Conservation (phyloP, 1,140 invertebrate genomes). For the Drosophila willistoni region DNA sequence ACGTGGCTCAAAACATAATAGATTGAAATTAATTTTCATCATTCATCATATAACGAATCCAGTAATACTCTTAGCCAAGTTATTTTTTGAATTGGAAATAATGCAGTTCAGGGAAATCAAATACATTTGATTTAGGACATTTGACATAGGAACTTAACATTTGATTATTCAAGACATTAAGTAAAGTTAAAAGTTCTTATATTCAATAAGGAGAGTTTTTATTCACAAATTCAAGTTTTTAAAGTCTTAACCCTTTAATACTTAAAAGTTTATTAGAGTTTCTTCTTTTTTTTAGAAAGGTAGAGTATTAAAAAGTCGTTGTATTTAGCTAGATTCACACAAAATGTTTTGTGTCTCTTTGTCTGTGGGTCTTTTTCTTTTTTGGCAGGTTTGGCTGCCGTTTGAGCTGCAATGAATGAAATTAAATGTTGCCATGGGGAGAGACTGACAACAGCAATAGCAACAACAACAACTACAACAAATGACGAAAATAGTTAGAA, state of each 20-base stretch:
- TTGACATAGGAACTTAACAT: too few species aligned
- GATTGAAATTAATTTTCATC: neutral
- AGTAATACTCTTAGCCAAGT: neutral
- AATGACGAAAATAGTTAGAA: constrained; percentile 43
- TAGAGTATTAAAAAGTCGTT: neutral
- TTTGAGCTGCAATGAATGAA: constrained; percentile 71
- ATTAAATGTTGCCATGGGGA: constrained; percentile 71
- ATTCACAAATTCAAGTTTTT: too few species aligned
- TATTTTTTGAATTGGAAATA: too few species aligned
- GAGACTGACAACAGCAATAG: constrained; percentile 16
- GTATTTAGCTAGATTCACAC: constrained; percentile 21
- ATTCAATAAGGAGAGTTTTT: too few species aligned
- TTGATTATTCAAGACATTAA: too few species aligned
- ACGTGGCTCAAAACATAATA: constrained; percentile 46
- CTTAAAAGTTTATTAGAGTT: too few species aligned
- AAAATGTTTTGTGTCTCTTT: constrained; percentile 36
- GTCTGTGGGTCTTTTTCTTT: constrained; percentile 20
- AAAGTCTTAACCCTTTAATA: too few species aligned
- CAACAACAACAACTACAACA: constrained; percentile 2
- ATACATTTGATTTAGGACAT: too few species aligned
- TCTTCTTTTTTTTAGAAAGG: neutral
- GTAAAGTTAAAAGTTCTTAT: too few species aligned
- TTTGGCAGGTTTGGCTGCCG: constrained; percentile 56
- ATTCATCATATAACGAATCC: neutral
- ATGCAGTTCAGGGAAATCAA: too few species aligned